Conservation (phyloP, 1,140 invertebrate genomes). For the Drosophila nikananu region DNA sequence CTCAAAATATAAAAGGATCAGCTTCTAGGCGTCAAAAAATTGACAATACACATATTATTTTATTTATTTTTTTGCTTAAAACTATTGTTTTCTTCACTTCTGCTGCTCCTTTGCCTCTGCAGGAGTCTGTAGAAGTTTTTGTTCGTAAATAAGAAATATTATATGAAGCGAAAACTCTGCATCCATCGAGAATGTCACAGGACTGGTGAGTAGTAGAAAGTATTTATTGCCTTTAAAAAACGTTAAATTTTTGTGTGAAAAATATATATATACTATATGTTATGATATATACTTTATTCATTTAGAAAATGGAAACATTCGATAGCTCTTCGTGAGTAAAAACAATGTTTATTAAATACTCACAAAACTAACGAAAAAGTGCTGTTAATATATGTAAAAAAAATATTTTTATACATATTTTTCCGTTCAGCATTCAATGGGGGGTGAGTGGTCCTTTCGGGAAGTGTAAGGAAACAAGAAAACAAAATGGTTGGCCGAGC, state of each 20-base stretch:
- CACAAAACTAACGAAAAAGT: background rate
- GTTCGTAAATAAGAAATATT: background rate
- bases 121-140: background rate
- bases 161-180: background rate
- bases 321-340: background rate
- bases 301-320: background rate
- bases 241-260: no score
- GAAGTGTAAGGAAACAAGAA: conserved; percentile 46
- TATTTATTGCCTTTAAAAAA: background rate
- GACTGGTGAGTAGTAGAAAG: background rate
- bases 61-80: background rate
- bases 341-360: background rate
- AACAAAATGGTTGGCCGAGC: conserved; percentile 71
- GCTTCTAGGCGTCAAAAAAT: background rate
- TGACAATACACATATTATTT: background rate
- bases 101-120: background rate
- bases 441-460: conserved; percentile 35
- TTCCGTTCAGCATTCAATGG: conserved; percentile 8
- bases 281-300: background rate
- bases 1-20: background rate
- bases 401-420: background rate
- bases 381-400: background rate
- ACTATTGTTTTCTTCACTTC: background rate
- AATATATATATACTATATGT: background rate
- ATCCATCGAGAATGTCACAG: background rate